A percentile compares a stretch with the other conserved stretches of the same genome.
phyloP scores from a whole-genome alignment of 2,797 vertebrate genomes.

The Hybognathus amarus region DNA sequence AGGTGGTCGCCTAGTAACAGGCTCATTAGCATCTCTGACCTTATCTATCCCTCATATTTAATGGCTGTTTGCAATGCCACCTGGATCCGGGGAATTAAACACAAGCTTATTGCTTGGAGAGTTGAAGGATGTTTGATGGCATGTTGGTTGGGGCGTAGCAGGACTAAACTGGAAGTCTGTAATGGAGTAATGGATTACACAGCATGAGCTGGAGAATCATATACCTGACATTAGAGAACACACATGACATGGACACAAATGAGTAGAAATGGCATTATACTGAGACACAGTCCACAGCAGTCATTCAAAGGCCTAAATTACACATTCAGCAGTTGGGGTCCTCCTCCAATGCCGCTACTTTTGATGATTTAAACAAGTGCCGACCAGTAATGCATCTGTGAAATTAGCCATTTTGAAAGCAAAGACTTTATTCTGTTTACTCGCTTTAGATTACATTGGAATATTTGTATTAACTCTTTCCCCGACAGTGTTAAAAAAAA shows the following conservation, averaged over 20 bases:
- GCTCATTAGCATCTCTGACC: constrained; percentile 26
- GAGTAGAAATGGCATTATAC: background rate
- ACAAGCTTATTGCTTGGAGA: background rate
- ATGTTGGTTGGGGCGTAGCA: background rate
- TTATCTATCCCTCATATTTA: constrained; percentile 1
- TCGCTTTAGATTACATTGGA: background rate
- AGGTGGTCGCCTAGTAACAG: constrained; percentile 24
- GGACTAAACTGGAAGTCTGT: constrained; percentile 6
- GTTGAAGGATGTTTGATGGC: constrained; percentile 7
- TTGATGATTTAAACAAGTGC: background rate
- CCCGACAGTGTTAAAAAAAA: too few species aligned
- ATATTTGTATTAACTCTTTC: background rate
- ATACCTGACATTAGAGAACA: constrained; percentile 25
- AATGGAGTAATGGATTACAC: constrained; percentile 67
- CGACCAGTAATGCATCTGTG: background rate
- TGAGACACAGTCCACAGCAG: background rate
- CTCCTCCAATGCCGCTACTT: background rate
- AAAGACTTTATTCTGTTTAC: background rate
- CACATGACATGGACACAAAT: background rate
- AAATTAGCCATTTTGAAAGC: background rate
- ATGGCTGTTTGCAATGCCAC: constrained; percentile 11
- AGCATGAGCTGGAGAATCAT: constrained; percentile 55
- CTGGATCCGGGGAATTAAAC: constrained; percentile 10
- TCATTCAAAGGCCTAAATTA: background rate
- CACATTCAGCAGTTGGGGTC: background rate